phyloP scores from a whole-genome alignment of 2,113 vertebrate species.

The Phycodurus eques region DNA sequence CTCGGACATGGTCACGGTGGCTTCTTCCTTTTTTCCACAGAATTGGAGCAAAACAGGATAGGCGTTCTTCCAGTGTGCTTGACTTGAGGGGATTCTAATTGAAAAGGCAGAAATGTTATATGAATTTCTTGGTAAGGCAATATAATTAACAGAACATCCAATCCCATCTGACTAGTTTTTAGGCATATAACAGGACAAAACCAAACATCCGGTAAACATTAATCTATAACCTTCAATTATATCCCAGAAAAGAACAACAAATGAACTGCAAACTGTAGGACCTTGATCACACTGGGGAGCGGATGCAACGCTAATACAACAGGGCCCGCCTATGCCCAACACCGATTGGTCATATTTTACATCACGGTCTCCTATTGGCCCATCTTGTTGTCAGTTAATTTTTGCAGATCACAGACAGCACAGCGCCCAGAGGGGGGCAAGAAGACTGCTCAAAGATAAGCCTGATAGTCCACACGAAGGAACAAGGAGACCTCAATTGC shows the following conservation, averaged over 20 bases:
- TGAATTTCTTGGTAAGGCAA: background rate
- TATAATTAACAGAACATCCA: background rate
- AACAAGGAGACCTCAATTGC: slow-evolving; percentile 29
- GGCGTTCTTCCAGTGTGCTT: background rate
- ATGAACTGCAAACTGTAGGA: slow-evolving; percentile 1
- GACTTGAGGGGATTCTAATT: background rate
- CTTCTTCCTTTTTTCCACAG: slow-evolving; percentile 27
- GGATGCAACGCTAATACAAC: background rate
- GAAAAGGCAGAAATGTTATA: background rate
- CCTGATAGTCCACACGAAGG: slow-evolving; percentile 35
- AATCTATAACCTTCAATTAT: background rate
- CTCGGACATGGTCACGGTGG: slow-evolving; percentile 20
- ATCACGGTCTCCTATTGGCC: slow-evolving; percentile 31
- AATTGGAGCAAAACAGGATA: slow-evolving; percentile 16
- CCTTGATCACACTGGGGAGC: slow-evolving; percentile 16
- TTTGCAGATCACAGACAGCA: slow-evolving; percentile 31
- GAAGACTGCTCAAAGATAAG: slow-evolving; percentile 37
- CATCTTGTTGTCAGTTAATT: slow-evolving; percentile 22
- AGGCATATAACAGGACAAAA: background rate
- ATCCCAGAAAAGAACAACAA: background rate
- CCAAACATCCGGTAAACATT: background rate
- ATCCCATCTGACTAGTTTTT: background rate
- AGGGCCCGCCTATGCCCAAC: slow-evolving; percentile 14
- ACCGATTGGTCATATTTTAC: slow-evolving; percentile 37
- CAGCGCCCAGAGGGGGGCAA: slow-evolving; percentile 19